Evolutionary conservation across 2,113 vertebrate genomes (phyloP).

Genomic region (Felis chaus): DNA sequence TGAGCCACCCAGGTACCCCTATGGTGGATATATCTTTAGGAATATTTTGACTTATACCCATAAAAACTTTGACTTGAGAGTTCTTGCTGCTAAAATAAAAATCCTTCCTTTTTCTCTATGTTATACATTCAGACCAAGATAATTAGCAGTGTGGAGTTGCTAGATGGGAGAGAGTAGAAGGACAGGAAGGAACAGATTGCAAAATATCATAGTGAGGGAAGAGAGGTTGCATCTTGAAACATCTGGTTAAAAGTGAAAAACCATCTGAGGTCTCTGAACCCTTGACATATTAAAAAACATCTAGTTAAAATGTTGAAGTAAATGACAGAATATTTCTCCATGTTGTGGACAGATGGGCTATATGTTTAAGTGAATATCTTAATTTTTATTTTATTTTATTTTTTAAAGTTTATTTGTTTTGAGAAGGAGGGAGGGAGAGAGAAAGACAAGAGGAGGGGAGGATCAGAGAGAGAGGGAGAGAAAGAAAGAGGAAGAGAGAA

Average conservation of each 20-base stretch:
- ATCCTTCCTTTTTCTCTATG: not conserved
- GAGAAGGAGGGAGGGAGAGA: too few species aligned
- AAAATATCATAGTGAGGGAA: not conserved
- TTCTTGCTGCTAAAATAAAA: not conserved
- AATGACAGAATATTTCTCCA: not conserved
- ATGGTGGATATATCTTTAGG: not conserved
- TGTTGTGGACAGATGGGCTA: not conserved
- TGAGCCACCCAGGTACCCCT: not conserved
- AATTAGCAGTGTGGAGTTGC: not conserved
- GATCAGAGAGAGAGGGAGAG: too few species aligned
- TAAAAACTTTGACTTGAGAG: not conserved
- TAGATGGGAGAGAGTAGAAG: not conserved
- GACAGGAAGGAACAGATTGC: not conserved
- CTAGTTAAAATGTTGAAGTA: not conserved
- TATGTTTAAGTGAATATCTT: not conserved
- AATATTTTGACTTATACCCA: constrained; percentile 5
- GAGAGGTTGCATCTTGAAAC: not conserved
- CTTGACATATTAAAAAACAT: not conserved
- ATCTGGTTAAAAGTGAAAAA: not conserved
- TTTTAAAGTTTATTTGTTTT: too few species aligned
- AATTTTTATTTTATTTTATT: not conserved
- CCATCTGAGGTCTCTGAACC: accelerated
- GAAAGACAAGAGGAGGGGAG: too few species aligned
- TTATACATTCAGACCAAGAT: not conserved
- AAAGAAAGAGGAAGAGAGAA: too few species aligned